Conservation (phyloP, 2,113 vertebrate genomes). For the Ctenodactylus gundi region DNA sequence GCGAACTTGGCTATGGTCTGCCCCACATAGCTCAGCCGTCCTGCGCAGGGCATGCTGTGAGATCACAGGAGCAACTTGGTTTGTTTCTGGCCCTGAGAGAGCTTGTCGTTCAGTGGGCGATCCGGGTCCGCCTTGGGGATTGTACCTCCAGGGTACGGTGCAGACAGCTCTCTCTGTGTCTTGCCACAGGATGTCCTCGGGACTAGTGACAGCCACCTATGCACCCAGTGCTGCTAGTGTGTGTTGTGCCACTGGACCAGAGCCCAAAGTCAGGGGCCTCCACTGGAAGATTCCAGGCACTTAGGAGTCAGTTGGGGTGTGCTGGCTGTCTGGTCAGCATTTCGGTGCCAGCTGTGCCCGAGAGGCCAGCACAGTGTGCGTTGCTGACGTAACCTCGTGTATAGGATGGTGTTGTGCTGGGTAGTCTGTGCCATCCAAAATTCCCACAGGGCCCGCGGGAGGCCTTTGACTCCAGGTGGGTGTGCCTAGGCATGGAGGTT, state of each 20-base stretch:
- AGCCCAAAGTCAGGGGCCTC: neutral
- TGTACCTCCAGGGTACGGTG: too few species aligned
- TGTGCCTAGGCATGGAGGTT: accelerated
- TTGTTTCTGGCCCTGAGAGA: too few species aligned
- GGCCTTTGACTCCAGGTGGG: neutral
- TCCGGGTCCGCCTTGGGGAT: neutral
- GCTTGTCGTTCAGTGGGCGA: too few species aligned
- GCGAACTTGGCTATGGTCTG: accelerated
- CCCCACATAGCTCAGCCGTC: accelerated
- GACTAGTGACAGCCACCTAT: accelerated
- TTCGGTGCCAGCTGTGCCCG: neutral
- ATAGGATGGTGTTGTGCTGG: accelerated
- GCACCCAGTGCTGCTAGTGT: accelerated
- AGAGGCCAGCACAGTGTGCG: accelerated
- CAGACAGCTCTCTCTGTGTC: too few species aligned
- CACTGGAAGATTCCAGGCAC: neutral
- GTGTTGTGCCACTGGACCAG: too few species aligned
- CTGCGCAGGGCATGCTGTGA: accelerated
- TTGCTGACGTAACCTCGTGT: accelerated
- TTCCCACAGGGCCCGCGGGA: accelerated
- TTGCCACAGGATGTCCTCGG: neutral
- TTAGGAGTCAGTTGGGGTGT: accelerated
- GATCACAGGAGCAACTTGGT: neutral
- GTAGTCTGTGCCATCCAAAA: accelerated
- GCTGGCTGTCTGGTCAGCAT: accelerated